Evolutionary conservation across 2,888 invertebrate species (phyloP).

Genomic region (Phalangium opilio): DNA sequence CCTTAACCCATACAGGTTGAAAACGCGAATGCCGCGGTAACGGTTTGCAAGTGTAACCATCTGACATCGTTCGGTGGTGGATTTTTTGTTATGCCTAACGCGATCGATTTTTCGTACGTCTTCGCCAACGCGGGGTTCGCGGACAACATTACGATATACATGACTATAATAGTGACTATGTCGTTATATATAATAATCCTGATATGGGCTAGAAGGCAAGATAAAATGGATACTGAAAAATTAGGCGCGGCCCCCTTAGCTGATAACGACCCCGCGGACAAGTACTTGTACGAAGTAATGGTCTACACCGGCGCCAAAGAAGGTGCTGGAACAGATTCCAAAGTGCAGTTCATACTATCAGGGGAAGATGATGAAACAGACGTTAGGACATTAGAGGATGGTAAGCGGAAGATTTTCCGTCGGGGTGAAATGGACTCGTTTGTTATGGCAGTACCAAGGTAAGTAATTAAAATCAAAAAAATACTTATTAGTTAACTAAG

Average conservation of each 20-base stretch:
- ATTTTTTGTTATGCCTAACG: conserved; percentile 34
- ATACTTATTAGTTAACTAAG: too few relatives aligned
- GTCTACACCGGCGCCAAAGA: conserved; percentile 31
- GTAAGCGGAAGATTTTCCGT: conserved; percentile 30
- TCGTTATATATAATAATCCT: conserved; percentile 28
- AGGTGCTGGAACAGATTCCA: conserved; percentile 24
- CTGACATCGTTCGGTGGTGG: conserved; percentile 35
- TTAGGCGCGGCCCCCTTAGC: conserved; percentile 31
- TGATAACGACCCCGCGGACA: conserved; percentile 33
- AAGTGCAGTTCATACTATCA: conserved; percentile 32
- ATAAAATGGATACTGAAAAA: conserved; percentile 31
- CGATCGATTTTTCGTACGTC: conserved; percentile 35
- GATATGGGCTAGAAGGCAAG: conserved; percentile 31
- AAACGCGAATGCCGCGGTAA: conserved; percentile 19
- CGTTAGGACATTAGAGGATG: conserved; percentile 30
- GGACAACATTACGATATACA: conserved; percentile 29
- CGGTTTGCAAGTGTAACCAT: conserved; percentile 27
- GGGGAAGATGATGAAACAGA: conserved; percentile 35
- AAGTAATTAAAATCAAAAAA: conserved; percentile 8
- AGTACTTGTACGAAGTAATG: conserved; percentile 35
- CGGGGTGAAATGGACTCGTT: conserved; percentile 32
- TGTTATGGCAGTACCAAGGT: conserved; percentile 32
- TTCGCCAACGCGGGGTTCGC: conserved; percentile 34
- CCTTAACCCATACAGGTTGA: conserved; percentile 19
- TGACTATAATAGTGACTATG: conserved; percentile 30